These are phyloP conservation scores for Gallinago jamesoni DNA, from an alignment of 2,113 vertebrate species.

Conservation along the genomic window DNA sequence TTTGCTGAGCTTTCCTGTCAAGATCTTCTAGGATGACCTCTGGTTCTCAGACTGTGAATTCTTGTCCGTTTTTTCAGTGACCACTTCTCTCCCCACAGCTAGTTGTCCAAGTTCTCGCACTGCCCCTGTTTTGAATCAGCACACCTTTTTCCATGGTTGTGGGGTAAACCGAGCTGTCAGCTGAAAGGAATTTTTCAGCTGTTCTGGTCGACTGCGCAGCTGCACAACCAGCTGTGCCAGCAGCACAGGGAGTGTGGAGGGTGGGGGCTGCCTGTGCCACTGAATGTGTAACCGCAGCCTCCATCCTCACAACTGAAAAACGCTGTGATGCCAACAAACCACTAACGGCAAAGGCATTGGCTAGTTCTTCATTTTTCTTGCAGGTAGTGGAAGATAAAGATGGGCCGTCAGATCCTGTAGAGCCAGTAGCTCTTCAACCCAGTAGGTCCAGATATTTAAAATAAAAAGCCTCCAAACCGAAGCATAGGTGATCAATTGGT, in stretches of 20 bases:
- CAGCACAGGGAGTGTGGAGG: neutral
- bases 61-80: neutral
- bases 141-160: neutral
- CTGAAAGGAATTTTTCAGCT: conserved; percentile 6
- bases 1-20: neutral
- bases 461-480: neutral
- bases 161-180: neutral
- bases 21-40: neutral
- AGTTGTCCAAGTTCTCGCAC: neutral
- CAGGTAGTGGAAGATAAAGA: neutral
- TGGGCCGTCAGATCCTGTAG: neutral
- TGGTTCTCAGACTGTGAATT: neutral
- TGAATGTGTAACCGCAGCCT: neutral
- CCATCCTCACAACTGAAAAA: neutral
- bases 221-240: conserved; percentile 4
- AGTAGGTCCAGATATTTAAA: neutral
- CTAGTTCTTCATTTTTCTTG: neutral
- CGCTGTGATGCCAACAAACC: neutral
- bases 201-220: neutral
- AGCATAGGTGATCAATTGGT: neutral
- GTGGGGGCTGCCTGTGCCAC: neutral
- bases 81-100: neutral
- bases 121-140: neutral
- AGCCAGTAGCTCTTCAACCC: neutral
- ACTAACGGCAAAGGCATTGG: neutral